Evolutionary conservation across 2,888 invertebrate species (phyloP).

Genomic region (Drosophila subquinaria): DNA sequence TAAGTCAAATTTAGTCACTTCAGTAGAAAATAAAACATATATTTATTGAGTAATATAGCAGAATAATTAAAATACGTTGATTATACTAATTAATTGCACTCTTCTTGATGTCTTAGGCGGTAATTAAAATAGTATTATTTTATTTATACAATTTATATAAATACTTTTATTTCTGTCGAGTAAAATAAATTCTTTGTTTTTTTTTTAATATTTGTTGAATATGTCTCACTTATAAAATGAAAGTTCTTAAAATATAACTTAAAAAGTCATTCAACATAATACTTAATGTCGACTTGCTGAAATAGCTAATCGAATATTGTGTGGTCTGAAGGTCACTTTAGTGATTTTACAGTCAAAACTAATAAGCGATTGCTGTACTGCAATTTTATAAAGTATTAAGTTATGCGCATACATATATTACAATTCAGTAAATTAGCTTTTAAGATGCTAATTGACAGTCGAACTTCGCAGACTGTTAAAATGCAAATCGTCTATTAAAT

Average conservation of each 20-base stretch:
- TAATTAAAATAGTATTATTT: conserved; percentile 5
- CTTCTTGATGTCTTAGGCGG: neutral
- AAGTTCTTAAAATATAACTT: conserved; percentile 13
- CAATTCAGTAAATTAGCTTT: conserved; percentile 11
- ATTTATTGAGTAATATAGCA: neutral
- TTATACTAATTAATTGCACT: conserved; percentile 5
- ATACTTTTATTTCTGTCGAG: neutral
- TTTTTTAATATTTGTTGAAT: conserved; percentile 2
- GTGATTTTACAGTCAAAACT: conserved; percentile 46
- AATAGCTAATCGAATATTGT: conserved; percentile 17
- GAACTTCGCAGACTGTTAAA: neutral
- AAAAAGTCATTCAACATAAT: conserved; percentile 27
- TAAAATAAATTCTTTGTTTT: neutral
- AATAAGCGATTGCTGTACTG: conserved; percentile 11
- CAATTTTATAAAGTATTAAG: conserved; percentile 1
- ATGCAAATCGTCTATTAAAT: conserved; percentile 10
- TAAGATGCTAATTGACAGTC: conserved; percentile 3
- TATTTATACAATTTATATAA: conserved; percentile 5
- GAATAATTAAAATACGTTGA: neutral
- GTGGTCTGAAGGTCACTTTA: conserved; percentile 54
- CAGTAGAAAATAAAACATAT: conserved; percentile 1
- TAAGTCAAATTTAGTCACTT: neutral
- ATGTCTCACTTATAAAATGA: neutral
- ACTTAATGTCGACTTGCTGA: conserved; percentile 20
- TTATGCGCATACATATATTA: conserved; percentile 10